phyloP scores from a whole-genome alignment of 2,888 invertebrate genomes.

The Sminthurinus aureus region DNA sequence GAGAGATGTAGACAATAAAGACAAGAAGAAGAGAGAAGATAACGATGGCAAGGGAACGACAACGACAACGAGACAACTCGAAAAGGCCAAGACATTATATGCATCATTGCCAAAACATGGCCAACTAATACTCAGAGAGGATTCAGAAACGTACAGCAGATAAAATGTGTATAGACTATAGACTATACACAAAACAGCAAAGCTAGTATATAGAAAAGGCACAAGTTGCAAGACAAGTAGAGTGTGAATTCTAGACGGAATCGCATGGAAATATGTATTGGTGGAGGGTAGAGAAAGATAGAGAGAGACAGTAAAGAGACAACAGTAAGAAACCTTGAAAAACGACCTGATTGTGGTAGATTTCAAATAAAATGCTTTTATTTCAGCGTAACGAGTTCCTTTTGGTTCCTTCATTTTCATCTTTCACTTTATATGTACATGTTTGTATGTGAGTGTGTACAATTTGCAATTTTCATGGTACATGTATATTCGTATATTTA shows the following conservation, averaged over 20 bases:
- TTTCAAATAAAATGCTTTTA: not conserved
- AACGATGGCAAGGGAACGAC: not conserved
- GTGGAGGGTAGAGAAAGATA: not conserved
- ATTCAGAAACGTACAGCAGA: too few relatives aligned
- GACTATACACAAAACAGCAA: not conserved
- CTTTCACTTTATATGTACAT: constrained; percentile 33
- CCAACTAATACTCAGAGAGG: not conserved
- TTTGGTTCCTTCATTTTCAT: not conserved
- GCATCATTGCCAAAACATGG: not conserved
- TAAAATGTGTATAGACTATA: too few relatives aligned
- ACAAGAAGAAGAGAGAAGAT: too few relatives aligned
- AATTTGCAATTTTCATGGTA: not conserved
- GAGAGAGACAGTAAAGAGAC: constrained; percentile 15
- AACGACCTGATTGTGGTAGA: not conserved
- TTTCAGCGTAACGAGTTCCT: not conserved
- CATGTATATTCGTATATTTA: constrained; percentile 2
- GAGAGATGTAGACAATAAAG: too few relatives aligned
- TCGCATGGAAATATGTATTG: not conserved
- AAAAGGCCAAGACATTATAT: not conserved
- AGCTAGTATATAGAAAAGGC: not conserved
- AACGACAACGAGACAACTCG: not conserved
- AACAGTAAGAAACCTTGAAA: not conserved
- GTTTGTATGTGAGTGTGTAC: not conserved
- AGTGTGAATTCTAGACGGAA: constrained; percentile 12
- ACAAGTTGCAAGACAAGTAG: not conserved